Evolutionary conservation across 1,140 invertebrate species (phyloP), one percentile per base, ranked within the genome.

Genomic region (Drosophila mayri): DNA sequence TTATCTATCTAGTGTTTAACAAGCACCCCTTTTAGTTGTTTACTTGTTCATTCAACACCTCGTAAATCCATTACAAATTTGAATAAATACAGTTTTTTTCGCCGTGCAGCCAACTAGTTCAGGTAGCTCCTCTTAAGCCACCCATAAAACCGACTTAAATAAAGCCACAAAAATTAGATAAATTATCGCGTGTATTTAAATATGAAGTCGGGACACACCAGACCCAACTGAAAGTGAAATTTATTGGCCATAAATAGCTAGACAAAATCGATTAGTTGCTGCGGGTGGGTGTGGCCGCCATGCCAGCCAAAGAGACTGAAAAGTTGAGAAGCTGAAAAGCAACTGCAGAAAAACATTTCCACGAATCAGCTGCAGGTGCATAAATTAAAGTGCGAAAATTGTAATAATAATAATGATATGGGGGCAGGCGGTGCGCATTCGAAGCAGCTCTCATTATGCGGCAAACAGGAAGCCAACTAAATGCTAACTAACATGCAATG

Each of bases 341-440:
- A 30, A 30, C 25, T 25, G 11, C 44, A 46, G 22, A 55, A 55
- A 38, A 22, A 72, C 52, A 60, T 58, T 47, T 73, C 70, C 70
- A 60, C 84, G 84, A 88, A 88, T 90, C 73, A 88, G 84, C 84
- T 77, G 77, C 83, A 88, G 84, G 85, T 88, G 84, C 84, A 88
- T 88, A 88, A 88, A 88, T 88, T 88, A 88, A 90, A 88, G 84
- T 88, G 84, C 73, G 84, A 88, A 88, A 88, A 83, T 61, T 82
- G 84, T 82, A 82, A 90, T 88, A 90, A 76, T 62, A 62, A 84
- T 90, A 84, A 88, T 88, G 67, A 73, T 83, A 88, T 70, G 76
- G 71, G 63, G 76, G 67, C 63, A 68, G 70, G 54, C 55, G 41
- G 30, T 37, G 28, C 16, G 46, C 65, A 47, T 37, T 50, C 64